Evolutionary conservation across 2,888 invertebrate genomes (phyloP), one percentile per base, ranked within the genome.

Genomic region (Stenodera caucasica): DNA sequence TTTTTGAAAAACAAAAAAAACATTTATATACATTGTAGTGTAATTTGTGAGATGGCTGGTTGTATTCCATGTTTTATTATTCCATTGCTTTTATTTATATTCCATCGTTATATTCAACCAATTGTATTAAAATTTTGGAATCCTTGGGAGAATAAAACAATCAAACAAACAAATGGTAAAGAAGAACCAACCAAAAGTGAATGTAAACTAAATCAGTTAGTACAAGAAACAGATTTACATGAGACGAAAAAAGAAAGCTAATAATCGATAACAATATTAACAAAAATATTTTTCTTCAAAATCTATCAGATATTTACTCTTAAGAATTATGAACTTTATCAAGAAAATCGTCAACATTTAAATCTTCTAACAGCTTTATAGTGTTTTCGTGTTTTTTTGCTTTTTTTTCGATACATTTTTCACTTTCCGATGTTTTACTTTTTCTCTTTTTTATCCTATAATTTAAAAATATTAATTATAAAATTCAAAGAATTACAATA

Each of bases 1-100:
- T n/a, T n/a, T n/a, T n/a, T n/a, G n/a, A n/a, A n/a, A n/a, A n/a
- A n/a, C n/a, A n/a, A n/a, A n/a, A n/a, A n/a, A n/a, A n/a, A n/a
- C n/a, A n/a, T n/a, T n/a, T n/a, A n/a, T n/a, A n/a, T n/a, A n/a
- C n/a, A n/a, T n/a, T n/a, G n/a, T n/a, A n/a, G n/a, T n/a, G n/a
- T n/a, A n/a, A n/a, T n/a, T n/a, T n/a, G n/a, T n/a, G n/a, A n/a
- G n/a, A 81, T 81, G 81, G 81, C 80, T 64, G 80, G 80, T 32
- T 94, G 94, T 76, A 84, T 94, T 61, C 92, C 94, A 18, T 95
- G 94, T 78, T 90, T 94, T 71, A 87, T 93, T 64, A 88, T 94
- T 76, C 94, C 94, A 1, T 81, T 93, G 62, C 81, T 94, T 49
- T 82, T 95, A 12, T 90, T 90, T 73, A 84, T 95, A 64, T 94